phyloP scores from a whole-genome alignment of 2,797 vertebrate genomes.

The Manis javanica region DNA sequence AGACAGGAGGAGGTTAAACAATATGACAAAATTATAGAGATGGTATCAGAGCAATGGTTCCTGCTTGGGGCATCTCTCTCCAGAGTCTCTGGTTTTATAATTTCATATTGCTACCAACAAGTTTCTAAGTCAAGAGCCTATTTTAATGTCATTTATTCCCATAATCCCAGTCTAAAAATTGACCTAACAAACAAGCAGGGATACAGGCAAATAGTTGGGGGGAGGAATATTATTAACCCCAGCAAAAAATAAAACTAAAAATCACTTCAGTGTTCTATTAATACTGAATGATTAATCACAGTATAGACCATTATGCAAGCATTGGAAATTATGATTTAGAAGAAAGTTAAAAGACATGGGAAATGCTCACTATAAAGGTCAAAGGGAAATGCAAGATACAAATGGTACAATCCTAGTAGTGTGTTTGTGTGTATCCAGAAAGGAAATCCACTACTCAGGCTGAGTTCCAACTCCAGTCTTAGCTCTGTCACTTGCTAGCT shows the following conservation, averaged over 20 bases:
- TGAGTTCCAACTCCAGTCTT: conserved; percentile 6
- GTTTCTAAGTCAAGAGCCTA: conserved; percentile 15
- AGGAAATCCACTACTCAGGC: background rate
- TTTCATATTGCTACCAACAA: background rate
- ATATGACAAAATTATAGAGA: background rate
- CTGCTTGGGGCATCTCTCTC: background rate
- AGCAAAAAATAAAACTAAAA: background rate
- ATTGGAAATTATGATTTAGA: conserved; percentile 20
- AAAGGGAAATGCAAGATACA: conserved; percentile 30
- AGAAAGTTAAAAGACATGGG: conserved; percentile 2
- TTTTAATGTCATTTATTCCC: background rate
- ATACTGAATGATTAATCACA: background rate
- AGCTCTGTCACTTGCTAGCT: background rate
- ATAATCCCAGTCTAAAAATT: background rate
- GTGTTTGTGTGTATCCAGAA: background rate
- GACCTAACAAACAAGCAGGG: background rate
- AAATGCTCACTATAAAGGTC: background rate
- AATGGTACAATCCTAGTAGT: background rate
- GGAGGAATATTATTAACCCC: background rate
- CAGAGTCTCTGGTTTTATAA: background rate
- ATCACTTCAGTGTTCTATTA: background rate
- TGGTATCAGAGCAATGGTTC: background rate
- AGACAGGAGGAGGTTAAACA: background rate
- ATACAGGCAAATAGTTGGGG: background rate
- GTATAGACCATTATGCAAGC: background rate